Conservation (phyloP, 2,888 invertebrate species). For the Petrophora chlorosata region DNA sequence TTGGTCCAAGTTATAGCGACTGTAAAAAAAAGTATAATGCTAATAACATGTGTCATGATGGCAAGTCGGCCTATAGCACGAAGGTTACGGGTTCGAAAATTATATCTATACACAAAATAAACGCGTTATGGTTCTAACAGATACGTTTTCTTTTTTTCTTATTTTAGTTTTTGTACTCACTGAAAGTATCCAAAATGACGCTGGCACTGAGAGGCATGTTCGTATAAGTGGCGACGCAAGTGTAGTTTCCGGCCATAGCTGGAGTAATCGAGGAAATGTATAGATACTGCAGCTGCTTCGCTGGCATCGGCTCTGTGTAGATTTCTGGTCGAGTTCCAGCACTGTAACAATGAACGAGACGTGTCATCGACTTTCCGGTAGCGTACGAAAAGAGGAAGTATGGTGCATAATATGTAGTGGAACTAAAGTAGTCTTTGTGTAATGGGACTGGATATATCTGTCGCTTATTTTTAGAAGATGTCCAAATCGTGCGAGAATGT, state of each 20-base stretch:
- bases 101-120: no score
- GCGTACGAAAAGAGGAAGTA: no score
- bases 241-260: constrained; percentile 91
- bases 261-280: constrained; percentile 90
- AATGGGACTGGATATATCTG: no score
- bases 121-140: no score
- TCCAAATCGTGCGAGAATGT: no score
- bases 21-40: constrained; percentile 58
- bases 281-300: constrained; percentile 86
- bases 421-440: no score
- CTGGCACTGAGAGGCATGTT: constrained; percentile 86
- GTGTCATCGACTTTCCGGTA: not conserved
- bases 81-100: no score
- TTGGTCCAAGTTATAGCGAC: constrained; percentile 94
- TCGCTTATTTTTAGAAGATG: no score
- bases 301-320: constrained; percentile 87
- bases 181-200: constrained; percentile 88
- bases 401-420: no score
- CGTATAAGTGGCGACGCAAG: constrained; percentile 92
- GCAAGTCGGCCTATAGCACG: not conserved
- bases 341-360: constrained; percentile 42
- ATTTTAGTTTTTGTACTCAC: constrained; percentile 43
- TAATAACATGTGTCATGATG: not conserved
- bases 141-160: no score
- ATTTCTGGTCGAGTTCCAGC: constrained; percentile 82